Evolutionary conservation across 2,113 vertebrate species (phyloP), one percentile per base, ranked within the genome.

Genomic region (Eublepharis macularius): DNA sequence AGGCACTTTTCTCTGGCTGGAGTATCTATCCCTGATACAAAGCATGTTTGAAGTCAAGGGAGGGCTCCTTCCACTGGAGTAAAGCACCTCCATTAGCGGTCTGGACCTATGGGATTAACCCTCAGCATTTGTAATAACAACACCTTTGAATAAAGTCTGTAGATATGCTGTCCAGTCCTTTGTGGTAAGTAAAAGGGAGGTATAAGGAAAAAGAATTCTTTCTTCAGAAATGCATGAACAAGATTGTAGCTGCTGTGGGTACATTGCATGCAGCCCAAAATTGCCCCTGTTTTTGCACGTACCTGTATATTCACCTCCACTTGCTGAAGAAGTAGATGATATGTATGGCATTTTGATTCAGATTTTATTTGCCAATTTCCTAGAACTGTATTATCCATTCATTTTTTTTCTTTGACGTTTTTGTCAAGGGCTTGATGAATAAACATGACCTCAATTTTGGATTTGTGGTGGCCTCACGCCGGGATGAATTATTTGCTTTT

Each of bases 191-290:
- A 39, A n/a, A 11, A 57, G 45, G 57, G 21, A n/a, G 21, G 34
- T 75, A 77, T 60, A 79, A 45, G 32, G 65, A 60, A 76, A 89
- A 70, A 75, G 66, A 75, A 86, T 88, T 84, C 10, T 43, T 79
- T 85, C 14, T 70, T 24, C n/a, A 73, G 6, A 69, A 74, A 76
- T 89, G 82, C 80, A 26, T 85, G 90, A 34, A n/a, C 76, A 79
- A 43, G 51, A n/a, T 24, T 89, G n/a, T 79, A 82, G 13, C 21
- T 81, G 16, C 69, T 75, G 34, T 65, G 51, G 74, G 63, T 60
- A 36, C 41, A 49, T 83, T 49, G 0, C 21, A 36, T 24, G 78
- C 0, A 0, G 1, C 76, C 86, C 90, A 26, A 85, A 74, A 36
- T 81, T 87, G n/a, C 51, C 41, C 24, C 34, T 43, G 19, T 16